Percentiles rank a stretch among this genome's conserved stretches.
Conservation (phyloP, 2,797 vertebrate genomes). For the Schizopygopsis pylzovi region DNA sequence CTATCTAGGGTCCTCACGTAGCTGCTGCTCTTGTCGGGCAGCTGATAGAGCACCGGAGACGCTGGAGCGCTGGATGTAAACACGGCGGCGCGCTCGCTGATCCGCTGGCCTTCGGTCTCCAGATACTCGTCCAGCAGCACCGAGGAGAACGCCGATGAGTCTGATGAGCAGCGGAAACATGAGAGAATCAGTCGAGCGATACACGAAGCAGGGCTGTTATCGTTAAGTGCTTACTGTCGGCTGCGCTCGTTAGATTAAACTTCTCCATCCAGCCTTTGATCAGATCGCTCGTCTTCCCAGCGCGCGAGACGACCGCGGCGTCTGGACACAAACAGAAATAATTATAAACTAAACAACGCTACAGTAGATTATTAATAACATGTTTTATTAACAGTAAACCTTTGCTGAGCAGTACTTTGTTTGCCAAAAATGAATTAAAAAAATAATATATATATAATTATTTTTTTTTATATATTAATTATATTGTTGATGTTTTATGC, state of each 20-base stretch:
- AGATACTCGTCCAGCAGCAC: slow-evolving; percentile 96
- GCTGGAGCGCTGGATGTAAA: slow-evolving; percentile 80
- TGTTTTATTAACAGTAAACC: neutral
- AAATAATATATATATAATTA: too few species aligned
- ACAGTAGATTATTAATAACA: neutral
- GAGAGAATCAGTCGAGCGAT: too few species aligned
- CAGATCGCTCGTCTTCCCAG: slow-evolving; percentile 94
- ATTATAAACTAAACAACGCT: neutral
- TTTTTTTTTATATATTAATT: neutral
- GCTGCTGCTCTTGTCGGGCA: slow-evolving; percentile 92
- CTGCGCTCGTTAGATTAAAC: slow-evolving; percentile 74
- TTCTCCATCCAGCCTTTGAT: slow-evolving; percentile 97
- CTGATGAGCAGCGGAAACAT: slow-evolving; percentile 40
- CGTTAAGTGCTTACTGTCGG: slow-evolving; percentile 64
- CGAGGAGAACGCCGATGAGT: slow-evolving; percentile 92
- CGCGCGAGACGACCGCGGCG: slow-evolving; percentile 89
- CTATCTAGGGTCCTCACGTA: slow-evolving; percentile 96
- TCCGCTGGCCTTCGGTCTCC: slow-evolving; percentile 91
- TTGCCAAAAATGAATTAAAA: too few species aligned
- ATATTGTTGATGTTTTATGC: neutral
- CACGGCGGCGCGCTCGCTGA: slow-evolving; percentile 86
- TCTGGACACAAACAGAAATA: slow-evolving; percentile 75
- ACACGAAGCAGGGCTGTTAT: neutral
- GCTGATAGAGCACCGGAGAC: slow-evolving; percentile 86
- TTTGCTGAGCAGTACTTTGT: too few species aligned